Base-by-base conservation (phyloP, 2,888 invertebrate genomes). In the Pachliopta kotzebuea region DNA sequence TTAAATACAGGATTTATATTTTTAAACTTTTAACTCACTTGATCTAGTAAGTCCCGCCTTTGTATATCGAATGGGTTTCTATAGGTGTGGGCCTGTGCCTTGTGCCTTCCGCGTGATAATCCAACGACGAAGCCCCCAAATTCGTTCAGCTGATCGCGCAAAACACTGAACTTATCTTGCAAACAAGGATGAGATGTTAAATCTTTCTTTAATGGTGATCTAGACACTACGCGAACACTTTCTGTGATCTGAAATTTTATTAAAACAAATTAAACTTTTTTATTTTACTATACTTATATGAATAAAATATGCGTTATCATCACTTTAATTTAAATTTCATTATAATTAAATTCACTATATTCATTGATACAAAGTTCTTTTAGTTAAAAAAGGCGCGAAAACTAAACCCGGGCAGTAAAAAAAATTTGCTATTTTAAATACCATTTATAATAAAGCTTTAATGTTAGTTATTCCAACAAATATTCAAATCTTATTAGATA, bases 61-160 rank as follows among this genome's bases (percentile, higher is more conserved):
- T 97, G 97, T 79, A 99, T 97, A 90, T 99, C 99, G 78, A 98
- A 99, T 0, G 99, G 98, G 90, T 99, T 99, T 72, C 98, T 94
- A 81, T 97, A 98, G 50, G 96, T 95, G 70, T 92, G 92, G 6
- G 91, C 81, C 67, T 88, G 88, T 21, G 93, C 87, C 76, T 94
- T 90, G 62, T 93, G 90, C 58, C 92, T 73, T 20, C 87, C 88
- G 0, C 92, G 78, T 6, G 92, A 94, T 59, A 96, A 92, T 3
- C 96, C 95, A 6, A 96, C 95, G 1, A 96, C 95, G 75, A 97
- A 96, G 4, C 96, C 96, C 17, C 96, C 95, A 76, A 96, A 97
- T 72, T 98, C 98, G 72, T 96, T 95, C 59, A 98, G 89, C 83
- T 98, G 98, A 72, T 97, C 96, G 70, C 96, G 94, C 45, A 98